phyloP scores from a whole-genome alignment of 1,140 invertebrate genomes.

The Rhizoglyphus robini region DNA sequence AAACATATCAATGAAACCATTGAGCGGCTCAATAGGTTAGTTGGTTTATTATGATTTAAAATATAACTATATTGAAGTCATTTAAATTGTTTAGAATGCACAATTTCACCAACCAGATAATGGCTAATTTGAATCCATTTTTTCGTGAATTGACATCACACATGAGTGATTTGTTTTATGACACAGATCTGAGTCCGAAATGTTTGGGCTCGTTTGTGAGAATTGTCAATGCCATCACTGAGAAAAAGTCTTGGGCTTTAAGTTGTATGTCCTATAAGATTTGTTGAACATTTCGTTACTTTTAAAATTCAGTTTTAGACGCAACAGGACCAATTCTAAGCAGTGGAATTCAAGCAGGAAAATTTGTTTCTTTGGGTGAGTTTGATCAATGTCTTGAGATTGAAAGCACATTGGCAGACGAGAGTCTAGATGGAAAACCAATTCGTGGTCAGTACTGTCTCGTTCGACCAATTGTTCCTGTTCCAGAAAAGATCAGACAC shows the following conservation, averaged over 20 bases:
- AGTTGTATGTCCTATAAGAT: conserved; percentile 18
- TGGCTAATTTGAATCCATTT: not conserved
- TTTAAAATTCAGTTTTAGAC: conserved; percentile 27
- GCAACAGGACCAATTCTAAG: conserved; percentile 24
- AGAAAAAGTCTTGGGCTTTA: conserved; percentile 14
- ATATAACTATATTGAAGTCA: no score
- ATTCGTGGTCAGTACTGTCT: conserved; percentile 19
- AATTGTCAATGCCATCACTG: not conserved
- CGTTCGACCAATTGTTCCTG: not conserved
- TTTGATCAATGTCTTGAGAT: conserved; percentile 28
- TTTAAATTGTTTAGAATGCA: no score
- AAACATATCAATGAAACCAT: conserved; percentile 19
- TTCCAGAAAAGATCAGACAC: not conserved
- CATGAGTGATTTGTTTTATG: not conserved
- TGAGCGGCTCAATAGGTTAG: not conserved
- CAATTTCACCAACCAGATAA: not conserved
- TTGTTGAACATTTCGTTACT: no score
- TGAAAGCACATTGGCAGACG: conserved; percentile 3
- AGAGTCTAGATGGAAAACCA: not conserved
- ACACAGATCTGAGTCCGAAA: not conserved
- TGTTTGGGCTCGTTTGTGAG: conserved; percentile 2
- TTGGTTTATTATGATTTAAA: no score
- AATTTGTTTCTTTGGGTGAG: conserved; percentile 26
- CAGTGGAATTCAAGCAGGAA: conserved; percentile 26
- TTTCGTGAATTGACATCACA: conserved; percentile 5